A percentile compares a stretch with the other conserved stretches of the same genome.
phyloP scores from a whole-genome alignment of 2,113 vertebrate genomes.

The Dissostichus mawsoni region DNA sequence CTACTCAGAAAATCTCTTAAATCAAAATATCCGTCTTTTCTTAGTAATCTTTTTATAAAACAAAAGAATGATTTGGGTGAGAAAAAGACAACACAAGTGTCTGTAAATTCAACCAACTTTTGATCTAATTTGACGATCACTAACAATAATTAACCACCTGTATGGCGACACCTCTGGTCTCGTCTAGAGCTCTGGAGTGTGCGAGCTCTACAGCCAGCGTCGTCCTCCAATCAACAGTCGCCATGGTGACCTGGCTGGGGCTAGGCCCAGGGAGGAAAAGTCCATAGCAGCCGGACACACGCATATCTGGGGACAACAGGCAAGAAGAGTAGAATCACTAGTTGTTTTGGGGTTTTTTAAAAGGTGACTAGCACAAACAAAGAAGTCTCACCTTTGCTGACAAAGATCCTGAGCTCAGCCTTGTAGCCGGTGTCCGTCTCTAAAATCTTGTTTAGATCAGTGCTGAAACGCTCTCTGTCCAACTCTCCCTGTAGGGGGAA shows the following conservation, averaged over 20 bases:
- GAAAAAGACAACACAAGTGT: not conserved
- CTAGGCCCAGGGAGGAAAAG: conserved; percentile 67
- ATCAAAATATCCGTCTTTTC: not conserved
- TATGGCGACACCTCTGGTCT: conserved; percentile 75
- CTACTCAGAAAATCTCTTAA: no score
- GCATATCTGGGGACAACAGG: conserved; percentile 71
- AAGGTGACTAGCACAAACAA: not conserved
- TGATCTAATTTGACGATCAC: not conserved
- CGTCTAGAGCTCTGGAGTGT: conserved; percentile 79
- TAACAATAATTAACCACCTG: conserved; percentile 68
- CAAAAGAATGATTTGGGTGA: not conserved
- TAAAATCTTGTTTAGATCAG: conserved; percentile 70
- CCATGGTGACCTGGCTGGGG: conserved; percentile 76
- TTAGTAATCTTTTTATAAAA: not conserved
- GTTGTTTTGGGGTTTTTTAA: not conserved
- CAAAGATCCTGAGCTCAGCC: conserved; percentile 80
- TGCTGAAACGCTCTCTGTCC: conserved; percentile 78
- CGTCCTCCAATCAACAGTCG: conserved; percentile 76
- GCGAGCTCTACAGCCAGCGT: conserved; percentile 81
- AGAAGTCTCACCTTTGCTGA: conserved; percentile 81
- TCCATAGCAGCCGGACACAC: conserved; percentile 83
- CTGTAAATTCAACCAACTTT: not conserved
- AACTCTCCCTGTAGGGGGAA: conserved; percentile 69
- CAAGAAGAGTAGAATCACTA: not conserved
- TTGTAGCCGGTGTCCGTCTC: conserved; percentile 75